Percentiles rank a stretch among this genome's conserved stretches.
These are phyloP conservation scores for Standfussiana lucernea DNA, from an alignment of 2,888 invertebrate genomes.

Conservation along the genomic window DNA sequence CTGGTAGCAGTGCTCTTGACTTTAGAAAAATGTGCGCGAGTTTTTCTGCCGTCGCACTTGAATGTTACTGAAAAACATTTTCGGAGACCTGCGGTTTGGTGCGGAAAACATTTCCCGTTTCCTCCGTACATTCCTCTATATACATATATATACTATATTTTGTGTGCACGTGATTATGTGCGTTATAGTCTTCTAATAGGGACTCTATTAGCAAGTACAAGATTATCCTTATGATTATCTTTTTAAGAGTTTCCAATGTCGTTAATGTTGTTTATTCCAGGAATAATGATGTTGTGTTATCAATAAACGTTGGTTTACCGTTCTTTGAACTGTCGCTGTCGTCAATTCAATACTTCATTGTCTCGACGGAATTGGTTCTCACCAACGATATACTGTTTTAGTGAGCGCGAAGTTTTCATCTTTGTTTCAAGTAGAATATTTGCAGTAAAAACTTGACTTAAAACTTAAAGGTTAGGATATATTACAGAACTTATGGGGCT, in stretches of 20 bases:
- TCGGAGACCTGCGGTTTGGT: conserved; percentile 80
- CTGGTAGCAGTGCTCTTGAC: conserved; percentile 72
- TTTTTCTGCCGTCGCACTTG: conserved; percentile 80
- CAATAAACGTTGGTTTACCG: conserved; percentile 35
- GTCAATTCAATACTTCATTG: conserved; percentile 63
- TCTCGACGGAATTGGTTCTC: conserved; percentile 52
- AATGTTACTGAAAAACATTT: conserved; percentile 83
- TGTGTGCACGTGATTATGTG: conserved; percentile 49
- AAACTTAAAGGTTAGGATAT: conserved; percentile 29
- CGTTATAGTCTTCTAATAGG: conserved; percentile 17
- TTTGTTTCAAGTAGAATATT: conserved; percentile 35
- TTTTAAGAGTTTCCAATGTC: conserved; percentile 4
- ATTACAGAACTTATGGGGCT: conserved; percentile 28
- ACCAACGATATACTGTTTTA: conserved; percentile 49
- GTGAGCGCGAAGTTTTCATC: conserved; percentile 35
- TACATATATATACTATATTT: conserved; percentile 64
- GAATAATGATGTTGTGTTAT: conserved; percentile 34
- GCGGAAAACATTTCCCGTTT: conserved; percentile 79
- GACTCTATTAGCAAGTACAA: conserved; percentile 4
- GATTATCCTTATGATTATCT: conserved; percentile 16
- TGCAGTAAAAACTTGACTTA: conserved; percentile 13
- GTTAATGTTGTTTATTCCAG: conserved; percentile 29
- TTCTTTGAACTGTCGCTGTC: conserved; percentile 53
- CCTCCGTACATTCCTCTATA: conserved; percentile 77
- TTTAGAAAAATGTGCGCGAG: conserved; percentile 78